These are phyloP conservation scores for Cladopsammia gracilis DNA, from an alignment of 64 coral and sea anemone species.

Conservation along the genomic window DNA sequence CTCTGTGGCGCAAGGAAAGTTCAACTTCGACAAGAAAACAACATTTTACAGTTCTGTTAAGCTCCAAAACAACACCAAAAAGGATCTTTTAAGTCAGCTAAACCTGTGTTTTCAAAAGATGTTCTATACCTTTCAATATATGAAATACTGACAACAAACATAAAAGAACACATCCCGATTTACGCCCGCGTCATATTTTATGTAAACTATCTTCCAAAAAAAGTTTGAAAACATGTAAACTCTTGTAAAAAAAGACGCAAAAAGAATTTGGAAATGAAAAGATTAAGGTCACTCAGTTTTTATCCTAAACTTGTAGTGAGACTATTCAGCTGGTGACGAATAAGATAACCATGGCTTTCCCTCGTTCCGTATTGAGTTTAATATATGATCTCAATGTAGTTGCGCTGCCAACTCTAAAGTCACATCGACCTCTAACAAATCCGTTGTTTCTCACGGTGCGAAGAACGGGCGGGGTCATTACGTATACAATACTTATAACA, in stretches of 20 bases:
- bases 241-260: neutral
- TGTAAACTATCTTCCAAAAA: neutral
- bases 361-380: neutral
- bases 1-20: no score
- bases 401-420: neutral
- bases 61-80: no score
- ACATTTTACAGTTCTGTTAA: no score
- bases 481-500: conserved; percentile 6
- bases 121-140: no score
- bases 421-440: neutral
- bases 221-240: neutral
- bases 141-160: no score
- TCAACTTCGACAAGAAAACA: no score
- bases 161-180: neutral
- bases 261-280: neutral
- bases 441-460: neutral
- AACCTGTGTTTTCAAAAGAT: no score
- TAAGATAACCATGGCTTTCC: neutral
- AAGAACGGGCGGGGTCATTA: neutral
- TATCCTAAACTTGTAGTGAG: neutral
- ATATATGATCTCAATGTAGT: neutral
- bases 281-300: neutral
- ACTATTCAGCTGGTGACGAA: neutral
- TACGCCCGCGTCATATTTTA: neutral
- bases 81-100: no score